Evolutionary conservation across 2,797 vertebrate species (phyloP), one percentile per base, ranked within the genome.

Genomic region (Sebastes flavidus): DNA sequence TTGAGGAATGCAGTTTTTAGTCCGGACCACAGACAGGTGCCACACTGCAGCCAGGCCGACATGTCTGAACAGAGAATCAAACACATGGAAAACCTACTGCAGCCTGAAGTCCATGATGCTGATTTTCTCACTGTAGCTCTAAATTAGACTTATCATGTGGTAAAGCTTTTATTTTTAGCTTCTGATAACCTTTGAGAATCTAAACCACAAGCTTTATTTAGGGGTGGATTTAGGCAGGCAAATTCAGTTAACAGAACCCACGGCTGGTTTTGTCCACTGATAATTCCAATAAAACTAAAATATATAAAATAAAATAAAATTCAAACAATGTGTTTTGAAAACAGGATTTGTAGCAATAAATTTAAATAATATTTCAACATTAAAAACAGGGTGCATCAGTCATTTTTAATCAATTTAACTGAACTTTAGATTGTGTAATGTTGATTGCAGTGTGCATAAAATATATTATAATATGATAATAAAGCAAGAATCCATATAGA

Each of bases 41-140:
- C 84, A 74, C 61, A 60, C 70, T 81, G 83, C 55, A 81, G 46
- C 46, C 7, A 49, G 76, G 52, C 63, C 56, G 14, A 89, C 92
- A 6, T 83, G 93, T 81, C 89, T 84, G 72, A 87, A 89, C 87
- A 92, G 72, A 81, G 75, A 29, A 58, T 46, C 61, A 70, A 66
- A 85, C 72, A 34, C 77, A 76, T 29, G 58, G 73, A 72, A 70
- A 83, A 76, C 56, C 8, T 9, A 38, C 8, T 65, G 59, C 13
- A 42, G 34, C 24, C 27, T 6, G 7, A 20, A 36, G 42, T 38
- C 46, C 24, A 20, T 30, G 60, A 62, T 58, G 13, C 10, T 46
- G 27, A 77, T 46, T 63, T 46, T 27, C 65, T 34, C 55, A 13
- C 20, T 2, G 32, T 32, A 0, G 27, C 11, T 34, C 20, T 8